Percentiles rank a stretch among this genome's conserved stretches.
These are phyloP conservation scores for Plecturocebus donacophilus DNA, from an alignment of 2,113 vertebrate genomes.

Conservation along the genomic window DNA sequence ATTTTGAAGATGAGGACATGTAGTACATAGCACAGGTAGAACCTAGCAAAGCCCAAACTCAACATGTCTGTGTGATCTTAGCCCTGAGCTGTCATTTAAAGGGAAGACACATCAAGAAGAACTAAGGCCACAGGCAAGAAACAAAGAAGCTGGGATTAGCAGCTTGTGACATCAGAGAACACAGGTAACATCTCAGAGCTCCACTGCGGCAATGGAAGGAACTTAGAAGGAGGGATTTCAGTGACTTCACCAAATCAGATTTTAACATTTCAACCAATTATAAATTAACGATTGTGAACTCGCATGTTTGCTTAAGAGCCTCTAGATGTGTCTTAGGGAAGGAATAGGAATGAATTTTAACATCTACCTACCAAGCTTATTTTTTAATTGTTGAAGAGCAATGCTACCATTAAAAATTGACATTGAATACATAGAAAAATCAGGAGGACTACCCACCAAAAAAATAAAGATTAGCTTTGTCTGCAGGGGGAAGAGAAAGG, in stretches of 20 bases:
- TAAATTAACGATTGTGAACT: neutral
- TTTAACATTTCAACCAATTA: conserved; percentile 33
- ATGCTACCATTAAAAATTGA: neutral
- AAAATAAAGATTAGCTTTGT: neutral
- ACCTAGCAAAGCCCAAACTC: neutral
- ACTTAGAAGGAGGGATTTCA: neutral
- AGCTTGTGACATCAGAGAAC: neutral
- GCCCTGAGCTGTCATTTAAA: neutral
- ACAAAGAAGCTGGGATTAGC: neutral
- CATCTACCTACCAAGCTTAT: neutral
- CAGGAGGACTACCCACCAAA: neutral
- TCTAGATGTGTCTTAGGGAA: neutral
- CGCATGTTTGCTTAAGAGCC: neutral
- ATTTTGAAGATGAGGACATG: neutral
- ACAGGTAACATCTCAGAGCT: neutral
- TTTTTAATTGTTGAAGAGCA: neutral
- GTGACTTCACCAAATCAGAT: neutral
- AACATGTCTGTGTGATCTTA: neutral
- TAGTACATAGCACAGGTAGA: neutral
- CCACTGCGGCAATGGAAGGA: neutral
- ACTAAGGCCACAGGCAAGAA: neutral
- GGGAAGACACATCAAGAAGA: neutral
- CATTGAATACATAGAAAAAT: neutral
- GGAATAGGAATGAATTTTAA: neutral
- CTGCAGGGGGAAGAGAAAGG: neutral